Conservation (phyloP, 2,888 invertebrate species). For the Eupsilia transversa region DNA sequence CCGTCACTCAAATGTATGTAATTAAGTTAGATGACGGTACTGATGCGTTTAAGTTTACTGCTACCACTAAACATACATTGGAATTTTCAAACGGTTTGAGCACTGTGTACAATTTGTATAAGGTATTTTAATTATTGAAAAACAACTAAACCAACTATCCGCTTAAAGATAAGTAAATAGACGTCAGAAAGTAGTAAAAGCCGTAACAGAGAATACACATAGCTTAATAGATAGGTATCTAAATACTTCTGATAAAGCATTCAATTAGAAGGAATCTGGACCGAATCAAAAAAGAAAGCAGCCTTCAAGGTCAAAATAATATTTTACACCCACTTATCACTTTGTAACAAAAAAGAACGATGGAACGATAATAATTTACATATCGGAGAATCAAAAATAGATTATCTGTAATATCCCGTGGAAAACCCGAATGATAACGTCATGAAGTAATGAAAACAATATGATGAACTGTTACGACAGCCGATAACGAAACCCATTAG, state of each 20-base stretch:
- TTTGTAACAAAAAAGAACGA: conserved; percentile 8
- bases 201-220: conserved; percentile 23
- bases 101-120: conserved; percentile 6
- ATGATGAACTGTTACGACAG: conserved; percentile 70
- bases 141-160: conserved; percentile 24
- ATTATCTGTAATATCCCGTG: conserved; percentile 55
- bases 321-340: conserved; percentile 13
- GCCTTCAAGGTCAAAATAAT: conserved; percentile 35
- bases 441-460: conserved; percentile 72
- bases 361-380: conserved; percentile 11
- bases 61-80: conserved; percentile 4
- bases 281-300: conserved; percentile 49
- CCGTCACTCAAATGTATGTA: conserved; percentile 17
- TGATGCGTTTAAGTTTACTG: background rate
- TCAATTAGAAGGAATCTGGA: conserved; percentile 34
- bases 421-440: conserved; percentile 66
- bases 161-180: conserved; percentile 38
- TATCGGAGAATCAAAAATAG: conserved; percentile 44
- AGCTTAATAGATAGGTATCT: conserved; percentile 39
- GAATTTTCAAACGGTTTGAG: conserved; percentile 22
- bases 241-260: conserved; percentile 40
- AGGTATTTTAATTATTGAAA: conserved; percentile 33
- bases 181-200: conserved; percentile 45
- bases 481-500: conserved; percentile 71
- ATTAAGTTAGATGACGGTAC: conserved; percentile 28